Evolutionary conservation across 2,797 vertebrate genomes (phyloP).

Genomic region (Notolepis coatsorum): DNA sequence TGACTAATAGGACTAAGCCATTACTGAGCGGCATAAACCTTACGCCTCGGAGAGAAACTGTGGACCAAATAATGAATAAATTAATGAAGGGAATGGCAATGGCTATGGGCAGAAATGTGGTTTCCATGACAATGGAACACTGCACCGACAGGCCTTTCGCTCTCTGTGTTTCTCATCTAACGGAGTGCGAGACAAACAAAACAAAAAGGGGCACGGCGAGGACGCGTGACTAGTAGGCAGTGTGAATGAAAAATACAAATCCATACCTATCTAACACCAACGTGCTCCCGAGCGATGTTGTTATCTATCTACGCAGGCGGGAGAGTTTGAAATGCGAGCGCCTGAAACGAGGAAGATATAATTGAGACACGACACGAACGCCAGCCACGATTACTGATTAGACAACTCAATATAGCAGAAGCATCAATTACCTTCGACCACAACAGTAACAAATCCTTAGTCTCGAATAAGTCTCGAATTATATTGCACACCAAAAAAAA

Average conservation of each 20-base stretch:
- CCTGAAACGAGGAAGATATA: constrained; percentile 24
- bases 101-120: constrained; percentile 56
- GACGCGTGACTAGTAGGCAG: constrained; percentile 13
- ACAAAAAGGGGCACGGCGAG: constrained; percentile 3
- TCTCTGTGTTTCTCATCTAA: constrained; percentile 35
- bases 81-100: constrained; percentile 41
- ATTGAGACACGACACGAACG: constrained; percentile 31
- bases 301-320: constrained; percentile 22
- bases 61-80: constrained; percentile 63
- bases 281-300: constrained; percentile 10
- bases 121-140: constrained; percentile 73
- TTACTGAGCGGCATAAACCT: constrained; percentile 23
- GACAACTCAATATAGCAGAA: constrained; percentile 15
- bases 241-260: constrained; percentile 46
- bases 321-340: constrained; percentile 26
- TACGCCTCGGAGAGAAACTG: constrained; percentile 38
- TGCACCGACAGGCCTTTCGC: constrained; percentile 50
- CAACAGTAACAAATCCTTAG: constrained; percentile 22
- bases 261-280: constrained; percentile 14
- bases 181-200: constrained; percentile 7
- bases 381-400: constrained; percentile 43
- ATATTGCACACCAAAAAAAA: constrained; percentile 4
- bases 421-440: constrained; percentile 27
- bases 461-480: constrained; percentile 26
- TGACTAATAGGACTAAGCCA: constrained; percentile 17